A percentile compares a stretch with the other conserved stretches of the same genome.
Conservation (phyloP, 2,113 vertebrate species). For the Semnornis frantzii region DNA sequence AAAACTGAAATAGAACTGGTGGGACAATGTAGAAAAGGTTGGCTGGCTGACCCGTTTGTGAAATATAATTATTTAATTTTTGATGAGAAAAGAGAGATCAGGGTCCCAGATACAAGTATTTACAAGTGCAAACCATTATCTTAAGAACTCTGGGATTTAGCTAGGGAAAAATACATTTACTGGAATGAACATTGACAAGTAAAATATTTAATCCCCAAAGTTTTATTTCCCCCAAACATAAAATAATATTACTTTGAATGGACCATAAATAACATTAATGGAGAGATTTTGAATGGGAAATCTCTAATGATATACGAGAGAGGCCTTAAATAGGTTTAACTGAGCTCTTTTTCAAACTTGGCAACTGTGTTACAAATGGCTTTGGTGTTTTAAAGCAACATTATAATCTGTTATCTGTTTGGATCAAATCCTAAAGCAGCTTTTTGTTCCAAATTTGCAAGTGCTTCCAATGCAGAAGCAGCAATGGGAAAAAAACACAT, state of each 20-base stretch:
- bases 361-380: slow-evolving; percentile 2
- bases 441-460: slow-evolving; percentile 16
- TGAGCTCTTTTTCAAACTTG: slow-evolving; percentile 31
- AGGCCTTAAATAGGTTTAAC: slow-evolving; percentile 39
- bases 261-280: slow-evolving; percentile 70
- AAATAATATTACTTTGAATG: slow-evolving; percentile 66
- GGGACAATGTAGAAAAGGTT: neutral
- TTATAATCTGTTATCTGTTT: slow-evolving; percentile 45
- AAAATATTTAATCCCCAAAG: slow-evolving; percentile 67
- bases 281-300: slow-evolving; percentile 61
- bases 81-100: slow-evolving; percentile 51
- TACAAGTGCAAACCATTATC: slow-evolving; percentile 66
- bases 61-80: slow-evolving; percentile 49
- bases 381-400: neutral
- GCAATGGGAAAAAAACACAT: neutral
- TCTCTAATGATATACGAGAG: slow-evolving; percentile 63
- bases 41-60: slow-evolving; percentile 16
- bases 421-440: slow-evolving; percentile 35
- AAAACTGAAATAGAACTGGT: neutral
- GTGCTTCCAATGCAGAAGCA: neutral
- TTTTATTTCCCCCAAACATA: slow-evolving; percentile 61
- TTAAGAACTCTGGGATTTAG: slow-evolving; percentile 48
- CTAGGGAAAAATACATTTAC: slow-evolving; percentile 63
- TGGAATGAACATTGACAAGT: slow-evolving; percentile 62
- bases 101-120: slow-evolving; percentile 58